phyloP scores from a whole-genome alignment of 2,113 vertebrate genomes.

The Spea bombifrons region DNA sequence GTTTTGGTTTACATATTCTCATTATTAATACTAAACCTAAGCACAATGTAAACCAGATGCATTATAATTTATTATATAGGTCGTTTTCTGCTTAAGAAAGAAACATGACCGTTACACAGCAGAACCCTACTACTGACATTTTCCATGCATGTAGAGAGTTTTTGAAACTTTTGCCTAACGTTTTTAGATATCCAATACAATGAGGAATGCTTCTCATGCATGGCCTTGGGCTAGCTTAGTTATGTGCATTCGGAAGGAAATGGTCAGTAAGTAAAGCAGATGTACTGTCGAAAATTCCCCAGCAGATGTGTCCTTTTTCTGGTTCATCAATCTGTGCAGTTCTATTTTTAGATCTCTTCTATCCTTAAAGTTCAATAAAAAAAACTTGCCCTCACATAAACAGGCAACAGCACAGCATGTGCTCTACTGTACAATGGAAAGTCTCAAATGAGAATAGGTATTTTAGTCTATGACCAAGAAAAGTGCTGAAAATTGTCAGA shows the following conservation, averaged over 20 bases:
- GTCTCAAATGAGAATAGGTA: slow-evolving; percentile 31
- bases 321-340: slow-evolving; percentile 46
- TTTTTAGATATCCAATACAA: slow-evolving; percentile 23
- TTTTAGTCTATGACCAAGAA: slow-evolving; percentile 31
- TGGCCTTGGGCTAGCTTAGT: slow-evolving; percentile 41
- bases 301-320: slow-evolving; percentile 49
- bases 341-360: slow-evolving; percentile 46
- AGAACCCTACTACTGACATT: too few relatives aligned
- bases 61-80: too few relatives aligned
- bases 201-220: slow-evolving; percentile 34
- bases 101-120: too few relatives aligned
- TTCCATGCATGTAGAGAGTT: slow-evolving; percentile 17
- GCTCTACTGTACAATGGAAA: slow-evolving; percentile 39
- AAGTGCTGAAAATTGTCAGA: slow-evolving; percentile 19
- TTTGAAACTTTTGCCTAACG: slow-evolving; percentile 22
- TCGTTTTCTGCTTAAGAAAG: too few relatives aligned
- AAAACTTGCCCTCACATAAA: slow-evolving; percentile 39
- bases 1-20: too few relatives aligned
- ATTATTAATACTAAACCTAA: too few relatives aligned
- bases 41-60: too few relatives aligned
- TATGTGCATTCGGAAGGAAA: slow-evolving; percentile 46
- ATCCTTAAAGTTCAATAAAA: slow-evolving; percentile 47
- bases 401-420: slow-evolving; percentile 36
- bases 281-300: slow-evolving; percentile 48
- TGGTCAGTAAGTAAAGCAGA: slow-evolving; percentile 48